Evolutionary conservation across 2,113 vertebrate genomes (phyloP), one percentile per base, ranked within the genome.

Genomic region (Tragelaphus scriptus): DNA sequence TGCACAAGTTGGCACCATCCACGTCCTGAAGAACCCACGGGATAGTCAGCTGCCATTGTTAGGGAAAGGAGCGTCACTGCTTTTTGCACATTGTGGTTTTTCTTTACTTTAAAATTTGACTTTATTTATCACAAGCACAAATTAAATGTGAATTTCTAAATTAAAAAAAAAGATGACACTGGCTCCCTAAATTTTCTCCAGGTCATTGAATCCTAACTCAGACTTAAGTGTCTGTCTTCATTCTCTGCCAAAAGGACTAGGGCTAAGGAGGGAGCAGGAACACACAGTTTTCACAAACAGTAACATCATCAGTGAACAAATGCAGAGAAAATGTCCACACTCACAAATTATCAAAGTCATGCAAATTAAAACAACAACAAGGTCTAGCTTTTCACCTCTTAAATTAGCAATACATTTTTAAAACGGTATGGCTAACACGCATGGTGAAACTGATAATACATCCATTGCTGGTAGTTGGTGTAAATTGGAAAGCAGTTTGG

Each of bases 401-500:
- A 97, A 97, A 98, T 98, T 97, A 98, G 97, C 93, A 15, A 97
- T 98, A 95, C 96, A 97, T 96, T 96, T 97, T 97, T 85, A 16
- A 98, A 97, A 97, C 7, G 85, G 32, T 95, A 81, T 90, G 91
- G 79, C 95, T 95, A 93, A 96, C 63, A 59, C 87, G n/a, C 56
- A 80, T 71, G 8, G 7, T 93, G 96, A 96, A 94, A 80, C 97
- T 91, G 94, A 85, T 93, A 97, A 94, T 3, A 26, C 95, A 89
- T 71, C 97, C 87, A 63, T 86, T 91, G 82, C 49, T 44, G 75
- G 63, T 87, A 84, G 89, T 90, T 97, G 93, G 84, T 97, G 90
- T 98, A 95, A 98, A 98, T 81, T 98, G 71, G 94, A 95, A 97
- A 89, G 91, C 88, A 95, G 30, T 97, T 97, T 93, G 49, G 63